Base-by-base conservation (phyloP, 2,888 invertebrate species). In the Latrodectus hesperus region DNA sequence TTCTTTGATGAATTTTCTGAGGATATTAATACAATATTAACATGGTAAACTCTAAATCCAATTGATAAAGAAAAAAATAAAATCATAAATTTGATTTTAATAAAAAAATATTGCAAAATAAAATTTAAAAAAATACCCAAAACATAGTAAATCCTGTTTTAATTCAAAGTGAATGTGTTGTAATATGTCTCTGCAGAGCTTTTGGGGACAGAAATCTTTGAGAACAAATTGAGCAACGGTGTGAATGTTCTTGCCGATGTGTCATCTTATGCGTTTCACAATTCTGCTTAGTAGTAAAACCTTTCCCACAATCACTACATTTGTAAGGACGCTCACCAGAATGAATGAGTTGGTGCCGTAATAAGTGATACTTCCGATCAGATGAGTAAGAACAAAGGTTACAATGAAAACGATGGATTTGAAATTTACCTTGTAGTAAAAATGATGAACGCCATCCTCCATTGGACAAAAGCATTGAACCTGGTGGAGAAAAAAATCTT, bases 201-300 rank as follows among this genome's bases (percentile, higher is more conserved):
- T 64, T 82, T 11, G 78, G 73, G 2, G 78, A 75, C 4, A 67
- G 65, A 77, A 83, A 84, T 52, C 53, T 65, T 64, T 82, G 72
- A 52, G 78, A 74, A 60, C 87, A 87, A 22, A 82, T 26, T n/a
- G 74, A 68, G 60, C 87, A 87, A 38, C 70, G 53, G n/a, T 65
- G 55, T 10, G 26, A 26, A 9, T 76, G 64, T 67, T 75, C 80
- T 49, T 80, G 51, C 10, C 60, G 67, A 14, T 88, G 88, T 26
- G 76, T 80, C 38, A 80, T 67, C 22, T 49, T 80, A 22, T 88
- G 88, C n/a, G 88, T 88, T 67, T 88, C 76, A 51, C 81, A 82
- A 64, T 88, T 88, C 70, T 88, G 88, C 71, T 88, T 88, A 5
- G 83, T 83, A 4, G 84, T 84, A 65, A 88, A 88, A 12, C 88